These are phyloP conservation scores for Prochilodus magdalenae DNA, from an alignment of 2,113 vertebrate species.

Conservation along the genomic window DNA sequence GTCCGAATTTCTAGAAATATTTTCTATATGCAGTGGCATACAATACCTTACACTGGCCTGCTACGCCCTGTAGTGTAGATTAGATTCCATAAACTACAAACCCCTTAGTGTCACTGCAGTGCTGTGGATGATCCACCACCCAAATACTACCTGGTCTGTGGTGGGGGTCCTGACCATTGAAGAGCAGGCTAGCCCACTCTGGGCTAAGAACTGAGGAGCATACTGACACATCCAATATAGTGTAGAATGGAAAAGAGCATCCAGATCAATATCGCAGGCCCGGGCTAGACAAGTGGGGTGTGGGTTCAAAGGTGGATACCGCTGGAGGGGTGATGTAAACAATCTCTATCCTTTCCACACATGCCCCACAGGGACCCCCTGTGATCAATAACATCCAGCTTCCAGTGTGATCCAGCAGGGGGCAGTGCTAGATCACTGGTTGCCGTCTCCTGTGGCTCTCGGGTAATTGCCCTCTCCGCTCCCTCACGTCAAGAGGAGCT, in stretches of 20 bases:
- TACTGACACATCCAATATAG: background rate
- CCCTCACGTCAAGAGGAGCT: slow-evolving; percentile 51
- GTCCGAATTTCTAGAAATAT: too few species aligned
- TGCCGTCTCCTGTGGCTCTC: background rate
- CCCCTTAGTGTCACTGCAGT: too few species aligned
- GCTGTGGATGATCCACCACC: too few species aligned
- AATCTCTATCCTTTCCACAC: background rate
- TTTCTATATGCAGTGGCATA: too few species aligned
- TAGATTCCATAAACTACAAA: too few species aligned
- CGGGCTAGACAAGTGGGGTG: too few species aligned
- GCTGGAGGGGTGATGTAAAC: slow-evolving; percentile 2
- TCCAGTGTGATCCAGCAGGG: slow-evolving; percentile 65
- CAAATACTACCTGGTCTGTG: too few species aligned
- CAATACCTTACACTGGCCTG: too few species aligned
- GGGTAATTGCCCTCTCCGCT: slow-evolving; percentile 14
- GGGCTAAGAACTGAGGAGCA: too few species aligned
- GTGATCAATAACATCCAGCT: background rate
- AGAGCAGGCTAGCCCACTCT: too few species aligned
- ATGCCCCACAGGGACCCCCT: background rate
- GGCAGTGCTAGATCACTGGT: slow-evolving; percentile 66
- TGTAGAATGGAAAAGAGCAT: background rate
- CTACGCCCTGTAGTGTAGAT: too few species aligned
- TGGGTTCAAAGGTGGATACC: background rate
- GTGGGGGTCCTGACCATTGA: too few species aligned
- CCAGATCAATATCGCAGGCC: background rate